Percentiles rank a stretch among this genome's conserved stretches.
These are phyloP conservation scores for Nasonovia ribisnigri DNA, from an alignment of 2,888 invertebrate species.

Conservation along the genomic window DNA sequence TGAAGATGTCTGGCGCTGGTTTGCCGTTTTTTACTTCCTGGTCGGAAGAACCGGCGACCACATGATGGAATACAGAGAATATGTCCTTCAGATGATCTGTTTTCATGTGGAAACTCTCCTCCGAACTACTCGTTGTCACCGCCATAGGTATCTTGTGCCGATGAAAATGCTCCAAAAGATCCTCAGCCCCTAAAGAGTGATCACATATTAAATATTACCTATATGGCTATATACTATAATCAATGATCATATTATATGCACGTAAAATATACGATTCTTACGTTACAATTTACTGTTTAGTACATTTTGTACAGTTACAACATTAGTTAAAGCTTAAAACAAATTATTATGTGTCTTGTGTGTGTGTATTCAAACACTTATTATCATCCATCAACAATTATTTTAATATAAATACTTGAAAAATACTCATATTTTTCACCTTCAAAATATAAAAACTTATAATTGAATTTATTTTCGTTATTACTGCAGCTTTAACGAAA, in stretches of 20 bases:
- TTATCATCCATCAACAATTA: not conserved
- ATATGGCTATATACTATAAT: no score
- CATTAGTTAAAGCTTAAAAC: not conserved
- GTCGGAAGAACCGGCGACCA: slow-evolving; percentile 87
- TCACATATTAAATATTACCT: not conserved
- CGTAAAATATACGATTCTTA: not conserved
- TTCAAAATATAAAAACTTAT: no score
- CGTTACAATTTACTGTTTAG: not conserved
- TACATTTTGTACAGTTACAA: no score
- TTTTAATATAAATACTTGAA: no score
- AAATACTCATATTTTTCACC: no score
- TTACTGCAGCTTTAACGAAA: no score
- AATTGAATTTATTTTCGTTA: no score
- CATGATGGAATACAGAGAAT: slow-evolving; percentile 80
- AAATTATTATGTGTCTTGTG: not conserved
- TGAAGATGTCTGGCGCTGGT: slow-evolving; percentile 90
- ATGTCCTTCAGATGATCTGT: slow-evolving; percentile 76
- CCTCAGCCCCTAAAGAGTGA: slow-evolving; percentile 79
- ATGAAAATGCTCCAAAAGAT: slow-evolving; percentile 81
- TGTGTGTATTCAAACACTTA: not conserved
- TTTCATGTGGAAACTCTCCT: slow-evolving; percentile 80
- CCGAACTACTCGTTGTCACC: slow-evolving; percentile 87
- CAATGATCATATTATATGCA: not conserved
- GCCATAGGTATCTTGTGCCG: slow-evolving; percentile 83
- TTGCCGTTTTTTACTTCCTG: slow-evolving; percentile 88